phyloP scores from a whole-genome alignment of 2,797 vertebrate species.

The Sorex maritimensis region DNA sequence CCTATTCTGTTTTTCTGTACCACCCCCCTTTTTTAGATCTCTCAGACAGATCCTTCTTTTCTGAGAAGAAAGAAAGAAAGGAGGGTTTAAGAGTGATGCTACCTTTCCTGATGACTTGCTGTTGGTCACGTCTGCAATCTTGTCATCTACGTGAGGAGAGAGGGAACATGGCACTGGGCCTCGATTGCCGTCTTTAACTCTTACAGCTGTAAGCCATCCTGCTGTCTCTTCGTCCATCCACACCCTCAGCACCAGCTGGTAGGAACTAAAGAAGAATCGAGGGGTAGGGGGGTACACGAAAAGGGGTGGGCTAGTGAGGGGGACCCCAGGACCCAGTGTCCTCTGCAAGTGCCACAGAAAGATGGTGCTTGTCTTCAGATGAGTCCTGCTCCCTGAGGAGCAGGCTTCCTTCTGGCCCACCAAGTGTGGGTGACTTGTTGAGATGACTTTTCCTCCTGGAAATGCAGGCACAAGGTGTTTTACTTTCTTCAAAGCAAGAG shows the following conservation, averaged over 20 bases:
- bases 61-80: background rate
- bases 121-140: slow-evolving; percentile 21
- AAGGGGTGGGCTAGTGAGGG: no score
- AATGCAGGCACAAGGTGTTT: background rate
- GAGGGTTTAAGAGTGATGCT: background rate
- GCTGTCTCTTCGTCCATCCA: background rate
- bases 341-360: background rate
- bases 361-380: background rate
- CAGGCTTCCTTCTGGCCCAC: background rate
- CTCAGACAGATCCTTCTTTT: no score
- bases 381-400: background rate
- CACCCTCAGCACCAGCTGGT: background rate
- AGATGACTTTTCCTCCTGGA: slow-evolving; percentile 34
- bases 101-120: no score
- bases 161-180: background rate
- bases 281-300: background rate
- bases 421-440: rapidly evolving
- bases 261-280: no score
- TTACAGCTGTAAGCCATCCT: background rate
- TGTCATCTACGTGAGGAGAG: background rate
- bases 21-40: no score
- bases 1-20: no score
- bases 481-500: slow-evolving; percentile 22
- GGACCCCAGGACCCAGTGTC: background rate
- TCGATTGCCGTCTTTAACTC: background rate